Evolutionary conservation across 2,797 vertebrate genomes (phyloP), one percentile per base, ranked within the genome.

Genomic region (Podarcis lilfordi): DNA sequence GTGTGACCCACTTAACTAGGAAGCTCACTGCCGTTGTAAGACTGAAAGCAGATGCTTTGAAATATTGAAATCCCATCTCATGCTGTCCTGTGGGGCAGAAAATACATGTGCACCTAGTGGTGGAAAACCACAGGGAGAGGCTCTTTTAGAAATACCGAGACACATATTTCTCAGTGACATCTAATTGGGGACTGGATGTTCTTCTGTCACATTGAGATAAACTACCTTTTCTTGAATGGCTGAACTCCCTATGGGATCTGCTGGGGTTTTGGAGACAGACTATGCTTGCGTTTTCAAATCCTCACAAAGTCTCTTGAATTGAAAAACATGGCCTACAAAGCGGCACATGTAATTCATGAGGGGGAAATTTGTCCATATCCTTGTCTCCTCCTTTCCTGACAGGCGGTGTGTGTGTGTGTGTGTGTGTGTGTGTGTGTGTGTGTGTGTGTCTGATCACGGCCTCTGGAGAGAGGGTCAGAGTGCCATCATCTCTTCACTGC

Each of bases 171-270:
- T 79, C 74, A 78, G 84, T 64, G 27, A 84, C 74, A 72, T 23
- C 35, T 85, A 88, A 88, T 32, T 84, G 85, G 64, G 79, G 74
- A 77, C 64, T 61, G 61, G 50, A 87, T 80, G 86, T 87, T 87
- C 78, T 80, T 74, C 78, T 59, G 50, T 74, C 86, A 87, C 68
- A 72, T 71, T 74, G 86, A 37, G 43, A 78, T 61, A 86, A 71
- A 77, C 80, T 77, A n/a, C 50, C 37, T 59, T 85, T 81, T 81
- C 78, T 43, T 87, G 85, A 80, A 72, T 87, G 78, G 68, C 86
- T 59, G 68, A 80, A 80, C 45, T 72, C 85, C 35, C 66, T 40
- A 8, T 72, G 66, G 68, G 69, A 72, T 87, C 40, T 35, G 61
- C 66, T n/a, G 15, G 50, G 86, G 35, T 81, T 74, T 87, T 78